phyloP scores from a whole-genome alignment of 2,888 invertebrate genomes.

The Girardia tigrina region DNA sequence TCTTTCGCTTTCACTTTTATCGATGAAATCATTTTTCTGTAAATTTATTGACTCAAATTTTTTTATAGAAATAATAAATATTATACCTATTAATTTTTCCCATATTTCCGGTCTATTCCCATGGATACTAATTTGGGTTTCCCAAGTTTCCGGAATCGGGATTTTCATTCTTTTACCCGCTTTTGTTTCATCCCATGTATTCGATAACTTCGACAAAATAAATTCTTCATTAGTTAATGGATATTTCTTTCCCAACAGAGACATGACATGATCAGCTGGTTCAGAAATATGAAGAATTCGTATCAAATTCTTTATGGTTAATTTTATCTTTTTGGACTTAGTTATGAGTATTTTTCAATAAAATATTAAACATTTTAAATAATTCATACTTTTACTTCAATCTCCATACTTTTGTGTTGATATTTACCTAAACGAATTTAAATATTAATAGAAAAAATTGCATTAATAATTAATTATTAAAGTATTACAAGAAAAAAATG shows the following conservation, averaged over 20 bases:
- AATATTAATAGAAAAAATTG: no score
- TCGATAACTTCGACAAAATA: conserved; percentile 46
- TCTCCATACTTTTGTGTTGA: conserved; percentile 38
- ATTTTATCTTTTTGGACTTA: conserved; percentile 38
- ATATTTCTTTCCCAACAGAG: conserved; percentile 52
- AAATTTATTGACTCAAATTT: no score
- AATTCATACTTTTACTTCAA: conserved; percentile 39
- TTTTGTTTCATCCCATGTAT: conserved; percentile 44
- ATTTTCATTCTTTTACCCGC: conserved; percentile 52
- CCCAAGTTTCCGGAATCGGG: conserved; percentile 53
- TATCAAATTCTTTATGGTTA: conserved; percentile 51
- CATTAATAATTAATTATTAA: no score
- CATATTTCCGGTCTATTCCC: conserved; percentile 52
- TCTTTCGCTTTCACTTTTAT: no score
- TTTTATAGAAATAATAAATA: no score
- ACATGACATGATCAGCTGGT: conserved; percentile 52
- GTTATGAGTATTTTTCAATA: background rate
- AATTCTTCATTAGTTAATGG: conserved; percentile 48
- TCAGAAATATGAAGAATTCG: conserved; percentile 50
- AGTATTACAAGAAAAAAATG: no score
- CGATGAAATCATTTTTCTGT: no score
- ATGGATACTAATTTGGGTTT: conserved; percentile 51
- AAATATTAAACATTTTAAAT: background rate
- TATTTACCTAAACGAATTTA: conserved; percentile 42
- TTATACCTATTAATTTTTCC: conserved; percentile 50